Evolutionary conservation across 53 echinoderm and acorn worm species (phyloP).

Genomic region (Antedon mediterranea): DNA sequence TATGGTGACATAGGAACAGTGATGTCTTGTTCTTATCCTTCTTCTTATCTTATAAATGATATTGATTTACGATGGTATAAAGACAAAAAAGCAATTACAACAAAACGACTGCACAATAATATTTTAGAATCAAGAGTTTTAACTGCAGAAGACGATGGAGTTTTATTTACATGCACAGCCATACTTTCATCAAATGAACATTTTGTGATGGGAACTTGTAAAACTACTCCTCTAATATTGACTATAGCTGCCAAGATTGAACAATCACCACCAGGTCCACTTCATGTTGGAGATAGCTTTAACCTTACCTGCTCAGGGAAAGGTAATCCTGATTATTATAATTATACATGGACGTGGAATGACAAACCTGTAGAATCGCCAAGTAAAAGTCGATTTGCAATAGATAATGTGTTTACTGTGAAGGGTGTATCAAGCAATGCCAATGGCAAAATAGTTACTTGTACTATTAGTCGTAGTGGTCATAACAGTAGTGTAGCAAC

Average conservation of each 20-base stretch:
- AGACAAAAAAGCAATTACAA: neutral
- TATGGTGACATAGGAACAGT: neutral
- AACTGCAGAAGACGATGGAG: neutral
- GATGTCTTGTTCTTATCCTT: neutral
- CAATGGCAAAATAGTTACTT: neutral
- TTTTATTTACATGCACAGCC: neutral
- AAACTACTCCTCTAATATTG: neutral
- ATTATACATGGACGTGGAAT: too few relatives aligned
- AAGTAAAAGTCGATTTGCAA: too few relatives aligned
- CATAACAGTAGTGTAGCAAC: neutral
- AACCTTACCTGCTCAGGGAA: too few relatives aligned
- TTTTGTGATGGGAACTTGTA: neutral
- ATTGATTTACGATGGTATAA: too few relatives aligned
- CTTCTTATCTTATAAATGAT: too few relatives aligned
- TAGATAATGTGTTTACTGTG: neutral
- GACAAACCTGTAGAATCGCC: too few relatives aligned
- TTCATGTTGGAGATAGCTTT: too few relatives aligned
- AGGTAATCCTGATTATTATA: too few relatives aligned
- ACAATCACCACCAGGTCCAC: neutral
- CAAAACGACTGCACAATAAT: neutral
- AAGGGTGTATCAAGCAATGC: neutral
- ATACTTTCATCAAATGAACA: neutral
- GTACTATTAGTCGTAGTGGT: neutral
- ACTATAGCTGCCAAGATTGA: neutral
- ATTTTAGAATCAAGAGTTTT: neutral